Conservation (phyloP, 2,888 invertebrate species). For the Heteromyza rotundicornis region DNA sequence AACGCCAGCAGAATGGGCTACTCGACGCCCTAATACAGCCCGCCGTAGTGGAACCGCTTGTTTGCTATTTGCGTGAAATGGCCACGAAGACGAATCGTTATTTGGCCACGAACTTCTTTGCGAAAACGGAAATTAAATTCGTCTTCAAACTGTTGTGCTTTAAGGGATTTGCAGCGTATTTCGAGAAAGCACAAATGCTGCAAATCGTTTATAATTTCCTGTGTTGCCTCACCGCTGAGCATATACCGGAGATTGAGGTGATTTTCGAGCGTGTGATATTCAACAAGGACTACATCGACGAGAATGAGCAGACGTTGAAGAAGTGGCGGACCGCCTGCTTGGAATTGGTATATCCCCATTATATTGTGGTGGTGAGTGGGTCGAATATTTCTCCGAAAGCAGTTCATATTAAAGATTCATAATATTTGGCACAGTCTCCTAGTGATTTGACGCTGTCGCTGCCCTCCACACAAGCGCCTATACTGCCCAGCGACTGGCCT, state of each 20-base stretch:
- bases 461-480: constrained; percentile 68
- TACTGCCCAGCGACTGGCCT: constrained; percentile 81
- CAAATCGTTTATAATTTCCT: constrained; percentile 68
- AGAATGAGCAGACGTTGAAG: constrained; percentile 65
- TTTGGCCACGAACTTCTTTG: constrained; percentile 62
- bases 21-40: constrained; percentile 45
- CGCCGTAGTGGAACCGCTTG: constrained; percentile 46
- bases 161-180: constrained; percentile 44
- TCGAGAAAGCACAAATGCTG: constrained; percentile 45
- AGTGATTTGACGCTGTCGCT: constrained; percentile 63
- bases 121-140: constrained; percentile 69
- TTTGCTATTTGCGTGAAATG: constrained; percentile 40
- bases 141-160: constrained; percentile 53
- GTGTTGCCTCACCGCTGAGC: constrained; percentile 68
- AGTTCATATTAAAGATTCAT: background rate
- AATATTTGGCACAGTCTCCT: constrained; percentile 43
- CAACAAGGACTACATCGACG: constrained; percentile 66
- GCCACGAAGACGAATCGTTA: constrained; percentile 22
- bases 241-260: constrained; percentile 66
- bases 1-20: constrained; percentile 37
- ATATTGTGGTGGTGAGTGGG: constrained; percentile 54
- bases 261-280: constrained; percentile 70
- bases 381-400: background rate
- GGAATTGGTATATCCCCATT: constrained; percentile 63
- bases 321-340: constrained; percentile 65